Percentiles rank a stretch among this genome's conserved stretches.
These are phyloP conservation scores for Galaxias olidus DNA, from an alignment of 2,797 vertebrate genomes.

Conservation along the genomic window DNA sequence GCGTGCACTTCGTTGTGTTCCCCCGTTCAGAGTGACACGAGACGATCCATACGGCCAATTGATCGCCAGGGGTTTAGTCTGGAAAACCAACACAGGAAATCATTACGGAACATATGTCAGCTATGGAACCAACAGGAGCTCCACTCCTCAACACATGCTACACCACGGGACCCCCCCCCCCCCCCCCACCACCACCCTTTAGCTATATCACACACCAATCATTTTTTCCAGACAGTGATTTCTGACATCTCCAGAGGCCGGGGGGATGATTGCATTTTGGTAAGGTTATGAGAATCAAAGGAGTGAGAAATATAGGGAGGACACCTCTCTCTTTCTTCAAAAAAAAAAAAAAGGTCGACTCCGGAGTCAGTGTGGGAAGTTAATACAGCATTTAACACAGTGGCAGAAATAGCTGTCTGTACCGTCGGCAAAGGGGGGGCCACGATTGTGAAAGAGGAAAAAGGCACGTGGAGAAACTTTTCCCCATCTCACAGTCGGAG, in stretches of 20 bases:
- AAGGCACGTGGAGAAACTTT: not conserved
- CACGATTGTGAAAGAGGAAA: slow-evolving; percentile 3
- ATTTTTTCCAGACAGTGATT: no score
- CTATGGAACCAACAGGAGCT: not conserved
- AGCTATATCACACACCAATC: not conserved
- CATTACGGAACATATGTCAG: not conserved
- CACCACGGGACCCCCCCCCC: slow-evolving; percentile 10
- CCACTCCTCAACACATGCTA: not conserved
- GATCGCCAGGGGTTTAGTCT: slow-evolving; percentile 1
- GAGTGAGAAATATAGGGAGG: no score
- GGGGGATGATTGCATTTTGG: slow-evolving; percentile 33
- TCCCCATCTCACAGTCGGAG: slow-evolving; percentile 1
- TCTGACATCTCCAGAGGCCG: slow-evolving; percentile 7
- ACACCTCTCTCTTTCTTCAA: no score
- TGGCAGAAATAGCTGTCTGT: slow-evolving; percentile 21
- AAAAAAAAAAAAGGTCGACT: no score
- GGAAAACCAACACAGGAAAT: slow-evolving; percentile 21
- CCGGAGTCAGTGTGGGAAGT: slow-evolving; percentile 17
- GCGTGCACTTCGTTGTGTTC: slow-evolving; percentile 8
- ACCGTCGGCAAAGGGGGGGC: slow-evolving; percentile 29
- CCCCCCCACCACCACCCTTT: no score
- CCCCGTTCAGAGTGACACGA: not conserved
- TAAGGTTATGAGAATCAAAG: no score
- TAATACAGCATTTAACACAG: slow-evolving; percentile 36
- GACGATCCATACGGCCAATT: slow-evolving; percentile 5